These are phyloP conservation scores for Nothocercus nigrocapillus DNA, from an alignment of 2,113 vertebrate genomes.

Conservation along the genomic window DNA sequence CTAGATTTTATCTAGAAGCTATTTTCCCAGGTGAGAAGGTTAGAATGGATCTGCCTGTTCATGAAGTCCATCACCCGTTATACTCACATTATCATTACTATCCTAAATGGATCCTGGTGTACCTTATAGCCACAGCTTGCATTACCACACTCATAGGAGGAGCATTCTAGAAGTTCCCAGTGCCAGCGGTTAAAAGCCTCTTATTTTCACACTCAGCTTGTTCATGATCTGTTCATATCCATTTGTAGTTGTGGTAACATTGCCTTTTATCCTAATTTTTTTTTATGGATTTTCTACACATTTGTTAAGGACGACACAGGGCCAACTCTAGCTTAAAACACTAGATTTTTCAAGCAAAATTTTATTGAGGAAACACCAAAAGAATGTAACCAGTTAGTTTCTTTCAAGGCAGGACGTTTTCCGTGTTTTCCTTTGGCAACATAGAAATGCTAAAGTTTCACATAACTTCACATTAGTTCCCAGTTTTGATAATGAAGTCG, in stretches of 20 bases:
- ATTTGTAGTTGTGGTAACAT: not conserved
- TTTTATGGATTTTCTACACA: not conserved
- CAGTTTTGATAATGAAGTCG: not conserved
- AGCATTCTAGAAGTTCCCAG: not conserved
- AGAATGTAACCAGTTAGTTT: not conserved
- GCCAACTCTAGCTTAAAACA: not conserved
- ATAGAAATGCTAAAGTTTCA: accelerated
- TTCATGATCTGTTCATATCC: not conserved
- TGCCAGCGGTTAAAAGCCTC: not conserved
- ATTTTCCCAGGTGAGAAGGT: not conserved
- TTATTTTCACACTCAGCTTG: not conserved
- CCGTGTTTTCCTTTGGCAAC: not conserved
- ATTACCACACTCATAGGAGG: not conserved
- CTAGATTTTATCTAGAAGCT: not conserved
- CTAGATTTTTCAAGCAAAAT: not conserved
- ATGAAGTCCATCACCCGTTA: not conserved
- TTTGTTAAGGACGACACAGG: not conserved
- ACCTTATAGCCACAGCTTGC: accelerated
- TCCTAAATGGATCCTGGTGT: not conserved
- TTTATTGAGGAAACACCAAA: not conserved
- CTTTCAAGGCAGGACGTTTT: not conserved
- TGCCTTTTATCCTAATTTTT: not conserved
- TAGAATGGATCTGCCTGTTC: not conserved
- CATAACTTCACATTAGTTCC: not conserved
- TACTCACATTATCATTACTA: not conserved